phyloP scores from a whole-genome alignment of 2,113 vertebrate species.

The Scolopax mira region DNA sequence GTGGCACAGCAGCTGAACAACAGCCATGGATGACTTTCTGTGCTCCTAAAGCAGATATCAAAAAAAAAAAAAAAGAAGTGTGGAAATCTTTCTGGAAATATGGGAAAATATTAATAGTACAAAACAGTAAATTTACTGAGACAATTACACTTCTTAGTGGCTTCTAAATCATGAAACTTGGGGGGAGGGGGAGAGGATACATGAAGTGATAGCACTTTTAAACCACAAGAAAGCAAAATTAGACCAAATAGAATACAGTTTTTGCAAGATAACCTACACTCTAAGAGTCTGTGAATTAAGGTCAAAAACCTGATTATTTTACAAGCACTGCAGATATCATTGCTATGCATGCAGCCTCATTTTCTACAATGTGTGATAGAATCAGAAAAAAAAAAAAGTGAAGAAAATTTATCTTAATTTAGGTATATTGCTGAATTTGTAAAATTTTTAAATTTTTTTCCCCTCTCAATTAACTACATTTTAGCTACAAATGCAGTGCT shows the following conservation, averaged over 20 bases:
- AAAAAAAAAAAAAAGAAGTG: not conserved
- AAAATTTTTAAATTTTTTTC: not conserved
- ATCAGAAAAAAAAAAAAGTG: not conserved
- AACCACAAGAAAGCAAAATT: not conserved
- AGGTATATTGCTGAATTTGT: not conserved
- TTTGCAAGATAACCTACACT: not conserved
- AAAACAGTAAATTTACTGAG: not conserved
- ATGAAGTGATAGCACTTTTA: not conserved
- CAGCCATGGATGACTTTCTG: not conserved
- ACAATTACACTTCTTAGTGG: not conserved
- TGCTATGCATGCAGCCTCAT: not conserved
- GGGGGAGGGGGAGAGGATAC: rapidly evolving
- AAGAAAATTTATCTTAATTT: not conserved
- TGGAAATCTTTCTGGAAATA: not conserved
- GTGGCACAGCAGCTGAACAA: not conserved
- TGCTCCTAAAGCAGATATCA: not conserved
- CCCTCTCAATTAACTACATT: rapidly evolving
- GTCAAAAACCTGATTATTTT: not conserved
- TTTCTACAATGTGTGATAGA: not conserved
- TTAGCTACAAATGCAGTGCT: not conserved
- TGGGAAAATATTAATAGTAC: not conserved
- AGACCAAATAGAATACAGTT: not conserved
- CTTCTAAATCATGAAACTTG: not conserved
- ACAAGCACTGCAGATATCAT: not conserved
- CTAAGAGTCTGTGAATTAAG: not conserved